These are phyloP conservation scores for Chunga burmeisteri DNA, from an alignment of 2,113 vertebrate genomes.

Conservation along the genomic window DNA sequence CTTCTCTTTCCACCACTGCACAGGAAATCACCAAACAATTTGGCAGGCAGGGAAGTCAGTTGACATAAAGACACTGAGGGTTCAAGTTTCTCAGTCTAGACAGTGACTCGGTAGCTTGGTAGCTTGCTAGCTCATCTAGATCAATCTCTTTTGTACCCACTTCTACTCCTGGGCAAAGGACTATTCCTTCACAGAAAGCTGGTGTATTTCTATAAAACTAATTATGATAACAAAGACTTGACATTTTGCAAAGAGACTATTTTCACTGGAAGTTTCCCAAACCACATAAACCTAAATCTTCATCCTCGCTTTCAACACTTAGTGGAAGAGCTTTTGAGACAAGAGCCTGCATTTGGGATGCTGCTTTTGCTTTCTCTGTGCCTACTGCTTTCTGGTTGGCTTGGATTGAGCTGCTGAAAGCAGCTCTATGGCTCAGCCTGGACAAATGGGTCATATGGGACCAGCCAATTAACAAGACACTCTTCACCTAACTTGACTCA, in stretches of 20 bases:
- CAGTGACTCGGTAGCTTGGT: background rate
- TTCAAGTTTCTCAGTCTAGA: background rate
- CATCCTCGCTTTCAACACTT: background rate
- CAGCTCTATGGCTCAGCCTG: background rate
- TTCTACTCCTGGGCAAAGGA: background rate
- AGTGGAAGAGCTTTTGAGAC: background rate
- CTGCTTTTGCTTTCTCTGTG: background rate
- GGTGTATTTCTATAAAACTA: background rate
- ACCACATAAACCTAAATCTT: background rate
- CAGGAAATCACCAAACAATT: background rate
- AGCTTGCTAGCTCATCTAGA: background rate
- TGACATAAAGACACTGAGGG: background rate
- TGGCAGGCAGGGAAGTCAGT: rapidly evolving
- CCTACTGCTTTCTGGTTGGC: background rate
- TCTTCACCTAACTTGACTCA: background rate
- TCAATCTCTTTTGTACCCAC: background rate
- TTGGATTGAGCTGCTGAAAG: background rate
- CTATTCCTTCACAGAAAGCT: background rate
- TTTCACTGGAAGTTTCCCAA: background rate
- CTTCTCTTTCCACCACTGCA: background rate
- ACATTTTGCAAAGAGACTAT: background rate
- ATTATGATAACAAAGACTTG: background rate
- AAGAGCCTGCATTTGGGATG: background rate
- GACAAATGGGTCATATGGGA: background rate
- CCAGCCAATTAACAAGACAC: background rate